Evolutionary conservation across 2,113 vertebrate genomes (phyloP).

Genomic region (Lutjanus erythropterus): DNA sequence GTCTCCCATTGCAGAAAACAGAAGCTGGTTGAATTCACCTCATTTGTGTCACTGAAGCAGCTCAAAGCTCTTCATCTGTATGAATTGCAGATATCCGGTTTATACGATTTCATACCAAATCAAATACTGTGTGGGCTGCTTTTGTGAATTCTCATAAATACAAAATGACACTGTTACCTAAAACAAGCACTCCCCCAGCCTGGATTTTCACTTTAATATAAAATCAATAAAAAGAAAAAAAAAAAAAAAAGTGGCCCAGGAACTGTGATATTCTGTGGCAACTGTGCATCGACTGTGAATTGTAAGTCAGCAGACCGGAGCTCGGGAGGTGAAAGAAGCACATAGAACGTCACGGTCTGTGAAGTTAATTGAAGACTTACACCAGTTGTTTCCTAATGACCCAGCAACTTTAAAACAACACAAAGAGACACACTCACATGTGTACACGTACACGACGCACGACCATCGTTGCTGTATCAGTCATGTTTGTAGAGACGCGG

Average conservation of each 20-base stretch:
- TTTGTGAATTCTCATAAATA: constrained; percentile 16
- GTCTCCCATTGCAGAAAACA: not conserved
- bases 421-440: constrained; percentile 9
- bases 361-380: constrained; percentile 53
- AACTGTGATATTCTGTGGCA: constrained; percentile 25
- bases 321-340: constrained; percentile 16
- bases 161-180: not conserved
- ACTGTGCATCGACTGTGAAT: constrained; percentile 31
- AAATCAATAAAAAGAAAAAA: constrained; percentile 44
- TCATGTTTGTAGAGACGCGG: constrained; percentile 49
- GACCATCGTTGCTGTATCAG: constrained; percentile 22
- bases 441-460: not conserved
- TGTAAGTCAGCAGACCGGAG: constrained; percentile 19
- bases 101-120: constrained; percentile 25
- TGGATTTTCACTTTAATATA: constrained; percentile 7
- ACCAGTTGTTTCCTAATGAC: constrained; percentile 70
- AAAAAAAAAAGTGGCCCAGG: not conserved
- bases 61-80: not conserved
- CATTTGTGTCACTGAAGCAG: not conserved
- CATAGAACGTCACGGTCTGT: not conserved
- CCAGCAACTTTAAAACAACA: constrained; percentile 28
- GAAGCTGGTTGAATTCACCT: not conserved
- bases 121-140: constrained; percentile 7
- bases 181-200: constrained; percentile 1
- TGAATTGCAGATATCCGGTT: constrained; percentile 24